These are phyloP conservation scores for Bos indicus DNA, from an alignment of 2,113 vertebrate genomes.

Conservation along the genomic window DNA sequence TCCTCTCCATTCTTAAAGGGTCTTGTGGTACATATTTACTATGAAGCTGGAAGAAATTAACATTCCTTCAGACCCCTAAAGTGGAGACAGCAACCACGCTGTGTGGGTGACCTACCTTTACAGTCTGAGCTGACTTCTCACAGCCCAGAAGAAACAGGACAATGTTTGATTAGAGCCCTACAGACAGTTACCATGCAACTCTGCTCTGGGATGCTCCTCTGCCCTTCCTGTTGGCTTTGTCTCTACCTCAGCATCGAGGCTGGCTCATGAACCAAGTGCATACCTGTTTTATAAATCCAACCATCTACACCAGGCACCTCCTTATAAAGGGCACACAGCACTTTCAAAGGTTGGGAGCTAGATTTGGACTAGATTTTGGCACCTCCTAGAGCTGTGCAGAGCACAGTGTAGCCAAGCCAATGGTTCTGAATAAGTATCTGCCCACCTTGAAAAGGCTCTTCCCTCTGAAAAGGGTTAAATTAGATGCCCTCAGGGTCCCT, in stretches of 20 bases:
- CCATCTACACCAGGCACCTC: neutral
- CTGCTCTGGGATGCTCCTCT: neutral
- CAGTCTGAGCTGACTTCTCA: neutral
- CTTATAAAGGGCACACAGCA: neutral
- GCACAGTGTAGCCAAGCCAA: neutral
- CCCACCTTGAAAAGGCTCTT: neutral
- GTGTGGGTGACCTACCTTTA: too few relatives aligned
- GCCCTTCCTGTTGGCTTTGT: neutral
- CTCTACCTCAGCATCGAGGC: neutral
- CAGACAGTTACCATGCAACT: neutral
- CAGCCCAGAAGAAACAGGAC: neutral
- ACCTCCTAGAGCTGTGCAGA: neutral
- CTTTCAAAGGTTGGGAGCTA: neutral
- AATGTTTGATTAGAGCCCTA: neutral
- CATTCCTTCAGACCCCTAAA: neutral
- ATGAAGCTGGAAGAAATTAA: neutral
- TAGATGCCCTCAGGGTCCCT: neutral
- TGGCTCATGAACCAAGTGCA: neutral
- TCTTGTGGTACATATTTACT: neutral
- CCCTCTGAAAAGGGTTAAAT: neutral
- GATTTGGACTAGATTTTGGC: neutral
- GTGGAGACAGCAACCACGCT: neutral
- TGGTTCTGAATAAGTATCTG: neutral
- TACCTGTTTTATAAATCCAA: neutral
- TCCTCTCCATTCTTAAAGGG: neutral